Conservation (phyloP, 2,113 vertebrate species). For the Myxocyprinus asiaticus region DNA sequence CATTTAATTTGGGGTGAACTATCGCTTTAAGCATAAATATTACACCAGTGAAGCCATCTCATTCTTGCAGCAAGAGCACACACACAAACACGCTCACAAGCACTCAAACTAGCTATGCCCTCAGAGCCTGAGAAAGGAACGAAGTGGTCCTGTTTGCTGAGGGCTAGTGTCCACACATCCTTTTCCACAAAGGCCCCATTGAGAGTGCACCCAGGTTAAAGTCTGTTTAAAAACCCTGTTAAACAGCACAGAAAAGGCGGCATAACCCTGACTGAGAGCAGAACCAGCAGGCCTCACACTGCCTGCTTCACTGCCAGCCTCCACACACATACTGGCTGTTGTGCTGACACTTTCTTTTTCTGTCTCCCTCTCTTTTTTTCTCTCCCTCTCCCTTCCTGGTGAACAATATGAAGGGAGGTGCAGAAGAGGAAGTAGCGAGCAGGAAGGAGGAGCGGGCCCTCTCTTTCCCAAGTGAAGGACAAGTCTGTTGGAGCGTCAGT, state of each 20-base stretch:
- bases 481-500: conserved; percentile 71
- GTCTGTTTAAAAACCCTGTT: conserved; percentile 77
- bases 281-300: conserved; percentile 62
- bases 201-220: conserved; percentile 77
- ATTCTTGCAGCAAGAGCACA: too few species aligned
- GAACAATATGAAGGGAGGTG: conserved; percentile 56
- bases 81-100: too few species aligned
- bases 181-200: conserved; percentile 76
- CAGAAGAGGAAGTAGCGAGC: conserved; percentile 53
- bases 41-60: too few species aligned
- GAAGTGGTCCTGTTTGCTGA: conserved; percentile 72
- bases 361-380: background rate
- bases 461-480: conserved; percentile 75
- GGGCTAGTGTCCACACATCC: conserved; percentile 76
- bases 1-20: too few species aligned
- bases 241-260: conserved; percentile 70
- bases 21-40: too few species aligned
- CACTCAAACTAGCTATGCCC: conserved; percentile 28
- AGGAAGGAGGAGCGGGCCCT: conserved; percentile 54
- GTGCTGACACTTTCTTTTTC: conserved; percentile 60
- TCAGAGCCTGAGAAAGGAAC: conserved; percentile 70
- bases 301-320: conserved; percentile 57
- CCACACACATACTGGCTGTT: conserved; percentile 40
- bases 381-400: conserved; percentile 44
- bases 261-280: conserved; percentile 64